Conservation (phyloP, 2,113 vertebrate species). For the Elephas maximus region DNA sequence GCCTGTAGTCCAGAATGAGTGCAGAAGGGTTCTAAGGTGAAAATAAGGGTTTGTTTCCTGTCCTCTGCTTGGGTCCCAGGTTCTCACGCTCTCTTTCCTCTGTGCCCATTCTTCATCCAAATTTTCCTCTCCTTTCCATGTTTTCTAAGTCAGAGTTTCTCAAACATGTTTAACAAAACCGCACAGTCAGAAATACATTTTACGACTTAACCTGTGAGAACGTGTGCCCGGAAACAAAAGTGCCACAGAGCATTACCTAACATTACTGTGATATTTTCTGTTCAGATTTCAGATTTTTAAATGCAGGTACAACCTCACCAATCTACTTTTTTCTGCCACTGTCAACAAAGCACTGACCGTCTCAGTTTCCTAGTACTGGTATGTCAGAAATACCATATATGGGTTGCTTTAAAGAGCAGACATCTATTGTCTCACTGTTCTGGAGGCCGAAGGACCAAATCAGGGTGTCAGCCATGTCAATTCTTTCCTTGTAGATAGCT, state of each 20-base stretch:
- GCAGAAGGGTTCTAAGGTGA: background rate
- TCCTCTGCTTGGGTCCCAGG: background rate
- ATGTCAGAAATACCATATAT: background rate
- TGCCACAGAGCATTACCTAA: background rate
- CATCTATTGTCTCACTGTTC: background rate
- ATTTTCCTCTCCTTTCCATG: background rate
- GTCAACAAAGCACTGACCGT: background rate
- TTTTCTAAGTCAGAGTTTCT: background rate
- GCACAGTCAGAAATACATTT: background rate
- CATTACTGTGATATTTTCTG: background rate
- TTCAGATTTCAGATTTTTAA: background rate
- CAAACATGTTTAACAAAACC: background rate
- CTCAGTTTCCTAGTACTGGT: background rate
- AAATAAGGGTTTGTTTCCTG: background rate
- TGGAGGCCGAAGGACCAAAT: background rate
- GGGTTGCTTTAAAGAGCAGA: no score
- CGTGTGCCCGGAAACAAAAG: background rate
- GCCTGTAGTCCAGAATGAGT: background rate
- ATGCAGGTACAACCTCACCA: background rate
- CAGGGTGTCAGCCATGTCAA: no score
- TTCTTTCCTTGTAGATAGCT: background rate
- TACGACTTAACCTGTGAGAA: background rate
- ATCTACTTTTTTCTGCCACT: background rate
- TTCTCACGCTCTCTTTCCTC: background rate
- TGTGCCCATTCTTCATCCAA: background rate